Evolutionary conservation across 2,797 vertebrate species (phyloP).

Genomic region (Anisognathus igniventris): DNA sequence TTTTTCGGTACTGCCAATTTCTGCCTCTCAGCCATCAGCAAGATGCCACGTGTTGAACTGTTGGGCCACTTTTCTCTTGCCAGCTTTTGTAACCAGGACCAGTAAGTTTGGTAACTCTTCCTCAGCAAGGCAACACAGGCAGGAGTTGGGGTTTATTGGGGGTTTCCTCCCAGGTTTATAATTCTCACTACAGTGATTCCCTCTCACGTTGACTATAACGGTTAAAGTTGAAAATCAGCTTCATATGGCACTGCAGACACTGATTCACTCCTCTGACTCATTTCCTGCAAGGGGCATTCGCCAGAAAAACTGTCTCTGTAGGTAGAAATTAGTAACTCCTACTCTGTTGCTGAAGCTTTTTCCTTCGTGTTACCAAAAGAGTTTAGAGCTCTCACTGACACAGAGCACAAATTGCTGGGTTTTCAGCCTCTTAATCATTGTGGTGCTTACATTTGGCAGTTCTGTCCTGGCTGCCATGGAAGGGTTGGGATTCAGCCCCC

Average conservation of each 20-base stretch:
- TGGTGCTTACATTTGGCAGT: neutral
- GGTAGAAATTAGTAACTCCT: conserved; percentile 13
- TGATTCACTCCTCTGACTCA: conserved; percentile 53
- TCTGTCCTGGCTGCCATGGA: neutral
- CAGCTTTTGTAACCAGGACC: neutral
- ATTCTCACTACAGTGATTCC: neutral
- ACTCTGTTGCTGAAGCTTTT: neutral
- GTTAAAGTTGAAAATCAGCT: neutral
- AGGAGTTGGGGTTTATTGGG: neutral
- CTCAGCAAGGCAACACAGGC: neutral
- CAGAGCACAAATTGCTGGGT: neutral
- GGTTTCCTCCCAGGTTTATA: neutral
- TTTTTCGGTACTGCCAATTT: neutral
- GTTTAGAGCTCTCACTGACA: neutral
- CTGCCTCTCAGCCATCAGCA: neutral
- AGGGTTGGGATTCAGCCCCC: neutral
- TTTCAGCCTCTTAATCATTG: neutral
- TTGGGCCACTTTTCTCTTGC: neutral
- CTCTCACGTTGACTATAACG: neutral
- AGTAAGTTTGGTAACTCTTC: neutral
- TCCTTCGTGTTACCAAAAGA: neutral
- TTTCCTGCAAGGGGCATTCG: neutral
- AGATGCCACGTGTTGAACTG: neutral
- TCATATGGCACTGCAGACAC: conserved; percentile 1
- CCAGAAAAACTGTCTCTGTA: conserved; percentile 9